phyloP scores from a whole-genome alignment of 2,113 vertebrate species.

The Xenopus tropicalis region DNA sequence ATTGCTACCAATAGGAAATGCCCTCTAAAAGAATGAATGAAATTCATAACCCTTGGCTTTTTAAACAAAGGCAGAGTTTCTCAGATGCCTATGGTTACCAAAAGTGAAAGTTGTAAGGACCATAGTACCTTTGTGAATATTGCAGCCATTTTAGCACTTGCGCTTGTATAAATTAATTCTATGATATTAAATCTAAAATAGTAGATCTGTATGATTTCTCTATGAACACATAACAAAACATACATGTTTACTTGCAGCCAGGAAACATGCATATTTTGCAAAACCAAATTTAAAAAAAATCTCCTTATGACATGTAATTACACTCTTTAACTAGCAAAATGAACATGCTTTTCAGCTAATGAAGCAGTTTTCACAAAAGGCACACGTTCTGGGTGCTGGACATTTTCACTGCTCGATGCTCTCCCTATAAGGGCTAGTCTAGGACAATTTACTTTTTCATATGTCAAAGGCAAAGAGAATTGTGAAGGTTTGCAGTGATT shows the following conservation, averaged over 20 bases:
- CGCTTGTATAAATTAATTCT: too few species aligned
- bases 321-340: slow-evolving; percentile 25
- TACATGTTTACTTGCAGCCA: too few species aligned
- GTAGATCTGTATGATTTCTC: slow-evolving; percentile 20
- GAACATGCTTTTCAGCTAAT: slow-evolving; percentile 45
- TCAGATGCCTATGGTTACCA: too few species aligned
- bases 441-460: slow-evolving; percentile 61
- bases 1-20: too few species aligned
- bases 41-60: too few species aligned
- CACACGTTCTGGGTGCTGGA: slow-evolving; percentile 51
- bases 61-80: too few species aligned
- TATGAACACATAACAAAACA: not conserved
- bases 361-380: slow-evolving; percentile 57
- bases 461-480: slow-evolving; percentile 58
- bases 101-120: too few species aligned
- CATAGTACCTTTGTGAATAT: too few species aligned
- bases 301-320: slow-evolving; percentile 9
- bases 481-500: slow-evolving; percentile 67
- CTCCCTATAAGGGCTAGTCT: slow-evolving; percentile 55
- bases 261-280: not conserved
- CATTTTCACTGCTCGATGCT: slow-evolving; percentile 48
- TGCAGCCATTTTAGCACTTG: too few species aligned
- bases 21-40: too few species aligned
- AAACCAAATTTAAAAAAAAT: not conserved
- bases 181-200: slow-evolving; percentile 9